These are phyloP conservation scores for Tenthredo notha DNA, from an alignment of 2,888 invertebrate genomes.

Conservation along the genomic window DNA sequence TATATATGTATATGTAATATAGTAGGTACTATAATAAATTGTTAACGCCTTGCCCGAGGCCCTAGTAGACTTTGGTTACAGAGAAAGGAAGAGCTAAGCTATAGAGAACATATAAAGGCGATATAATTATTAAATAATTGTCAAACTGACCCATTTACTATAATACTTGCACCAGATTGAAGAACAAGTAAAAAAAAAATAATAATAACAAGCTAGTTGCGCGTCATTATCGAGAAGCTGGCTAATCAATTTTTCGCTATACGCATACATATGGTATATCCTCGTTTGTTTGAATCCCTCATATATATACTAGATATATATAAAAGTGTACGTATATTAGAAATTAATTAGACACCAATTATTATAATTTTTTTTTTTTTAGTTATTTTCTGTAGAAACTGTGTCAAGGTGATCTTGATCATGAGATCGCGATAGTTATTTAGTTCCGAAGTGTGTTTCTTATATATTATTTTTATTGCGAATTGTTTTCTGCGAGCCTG, in stretches of 20 bases:
- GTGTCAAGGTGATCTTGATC: constrained; percentile 26
- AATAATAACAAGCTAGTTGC: neutral
- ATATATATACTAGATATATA: neutral
- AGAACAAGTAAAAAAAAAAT: neutral
- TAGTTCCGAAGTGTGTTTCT: neutral
- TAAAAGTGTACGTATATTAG: neutral
- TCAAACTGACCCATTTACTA: constrained; percentile 14
- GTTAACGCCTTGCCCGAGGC: neutral
- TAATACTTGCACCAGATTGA: neutral
- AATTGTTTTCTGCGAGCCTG: constrained; percentile 11
- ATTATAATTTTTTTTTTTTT: neutral
- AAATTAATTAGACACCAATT: neutral
- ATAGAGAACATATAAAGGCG: neutral
- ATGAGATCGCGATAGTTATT: neutral
- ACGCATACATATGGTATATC: neutral
- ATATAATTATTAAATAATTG: constrained; percentile 15
- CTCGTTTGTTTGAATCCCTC: neutral
- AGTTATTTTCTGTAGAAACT: constrained; percentile 7
- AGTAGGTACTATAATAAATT: neutral
- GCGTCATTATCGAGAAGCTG: neutral
- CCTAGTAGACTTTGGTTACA: neutral
- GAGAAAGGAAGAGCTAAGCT: constrained; percentile 33
- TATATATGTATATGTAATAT: neutral
- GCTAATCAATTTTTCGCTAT: neutral
- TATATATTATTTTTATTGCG: neutral